phyloP scores from a whole-genome alignment of 1,140 invertebrate genomes.

The Choristoneura fumiferana region DNA sequence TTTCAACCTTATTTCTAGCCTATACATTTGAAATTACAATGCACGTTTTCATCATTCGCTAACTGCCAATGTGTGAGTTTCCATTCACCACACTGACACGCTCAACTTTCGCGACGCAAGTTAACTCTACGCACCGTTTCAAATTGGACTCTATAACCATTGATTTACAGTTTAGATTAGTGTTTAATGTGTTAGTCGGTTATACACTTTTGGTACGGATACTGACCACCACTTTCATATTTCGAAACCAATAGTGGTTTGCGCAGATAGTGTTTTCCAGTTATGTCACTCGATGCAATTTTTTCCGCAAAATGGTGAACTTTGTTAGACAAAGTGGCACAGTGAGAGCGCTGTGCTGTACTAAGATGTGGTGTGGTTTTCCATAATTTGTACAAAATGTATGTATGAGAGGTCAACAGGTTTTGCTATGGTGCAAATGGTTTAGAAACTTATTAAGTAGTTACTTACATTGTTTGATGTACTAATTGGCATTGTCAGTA shows the following conservation, averaged over 20 bases:
- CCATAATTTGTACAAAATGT: constrained; percentile 1
- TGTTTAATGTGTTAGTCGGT: neutral
- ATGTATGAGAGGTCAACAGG: neutral
- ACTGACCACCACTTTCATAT: constrained; percentile 46
- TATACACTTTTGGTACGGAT: constrained; percentile 4
- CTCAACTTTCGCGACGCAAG: constrained; percentile 9
- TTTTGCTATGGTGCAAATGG: no score
- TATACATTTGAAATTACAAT: neutral
- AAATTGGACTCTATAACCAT: no score
- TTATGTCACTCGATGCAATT: neutral
- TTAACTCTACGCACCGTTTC: constrained; percentile 15
- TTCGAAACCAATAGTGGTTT: constrained; percentile 49
- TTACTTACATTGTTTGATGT: no score
- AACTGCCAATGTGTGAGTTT: constrained; percentile 38
- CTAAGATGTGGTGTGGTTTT: neutral
- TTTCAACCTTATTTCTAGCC: constrained; percentile 21
- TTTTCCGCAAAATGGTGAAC: neutral
- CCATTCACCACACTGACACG: constrained; percentile 41
- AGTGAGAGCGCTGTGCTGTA: neutral
- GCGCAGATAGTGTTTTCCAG: neutral
- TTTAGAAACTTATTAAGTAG: no score
- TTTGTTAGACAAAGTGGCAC: neutral
- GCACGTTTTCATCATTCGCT: neutral
- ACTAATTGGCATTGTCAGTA: no score
- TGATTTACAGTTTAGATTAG: no score